Conservation (phyloP, 1,140 invertebrate species). For the Nasonia vitripennis region DNA sequence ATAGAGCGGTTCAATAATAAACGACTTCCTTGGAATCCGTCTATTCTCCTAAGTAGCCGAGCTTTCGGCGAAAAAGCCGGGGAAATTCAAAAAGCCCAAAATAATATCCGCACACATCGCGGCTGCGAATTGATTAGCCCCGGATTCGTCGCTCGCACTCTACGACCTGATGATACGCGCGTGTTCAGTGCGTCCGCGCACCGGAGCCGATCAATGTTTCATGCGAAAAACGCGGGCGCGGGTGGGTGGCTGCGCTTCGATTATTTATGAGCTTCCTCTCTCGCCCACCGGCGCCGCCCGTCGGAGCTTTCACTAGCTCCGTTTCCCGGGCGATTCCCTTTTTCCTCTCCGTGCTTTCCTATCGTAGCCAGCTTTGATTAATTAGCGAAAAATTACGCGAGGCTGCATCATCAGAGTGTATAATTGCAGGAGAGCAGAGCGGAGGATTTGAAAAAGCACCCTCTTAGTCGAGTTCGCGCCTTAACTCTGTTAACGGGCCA, state of each 20-base stretch:
- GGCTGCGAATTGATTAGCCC: neutral
- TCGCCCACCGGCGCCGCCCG: constrained; percentile 60
- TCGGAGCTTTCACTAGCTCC: constrained; percentile 16
- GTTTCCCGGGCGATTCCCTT: neutral
- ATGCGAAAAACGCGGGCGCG: constrained; percentile 72
- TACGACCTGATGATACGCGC: neutral
- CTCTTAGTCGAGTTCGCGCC: neutral
- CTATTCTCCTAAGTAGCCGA: no score
- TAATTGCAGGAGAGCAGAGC: neutral
- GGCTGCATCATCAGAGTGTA: no score
- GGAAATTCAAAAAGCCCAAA: no score
- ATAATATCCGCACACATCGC: no score
- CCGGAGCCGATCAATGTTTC: constrained; percentile 72
- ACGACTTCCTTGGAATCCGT: neutral
- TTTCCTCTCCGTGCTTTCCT: neutral
- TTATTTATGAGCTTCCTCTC: constrained; percentile 74
- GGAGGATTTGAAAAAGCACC: constrained; percentile 17
- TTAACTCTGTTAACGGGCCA: constrained; percentile 23
- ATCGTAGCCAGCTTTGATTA: neutral
- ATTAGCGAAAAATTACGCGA: no score
- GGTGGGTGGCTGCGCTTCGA: constrained; percentile 64
- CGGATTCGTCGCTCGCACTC: neutral
- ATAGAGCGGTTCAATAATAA: neutral
- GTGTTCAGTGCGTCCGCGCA: constrained; percentile 56
- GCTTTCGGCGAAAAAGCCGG: no score